Evolutionary conservation across 2,113 vertebrate genomes (phyloP).

Genomic region (Mustelus asterias): DNA sequence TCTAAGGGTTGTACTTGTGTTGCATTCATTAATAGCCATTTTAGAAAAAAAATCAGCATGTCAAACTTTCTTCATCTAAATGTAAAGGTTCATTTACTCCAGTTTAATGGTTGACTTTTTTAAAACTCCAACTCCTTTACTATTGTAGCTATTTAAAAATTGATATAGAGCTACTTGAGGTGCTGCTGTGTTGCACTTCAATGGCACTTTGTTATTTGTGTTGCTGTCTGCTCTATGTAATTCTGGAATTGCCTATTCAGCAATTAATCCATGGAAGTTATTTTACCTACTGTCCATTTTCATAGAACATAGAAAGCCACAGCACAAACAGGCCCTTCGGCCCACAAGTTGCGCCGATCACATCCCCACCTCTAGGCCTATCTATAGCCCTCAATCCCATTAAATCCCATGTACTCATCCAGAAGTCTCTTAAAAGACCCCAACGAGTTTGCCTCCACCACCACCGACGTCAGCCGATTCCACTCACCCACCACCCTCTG

Average conservation of each 20-base stretch:
- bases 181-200: background rate
- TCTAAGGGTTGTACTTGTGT: background rate
- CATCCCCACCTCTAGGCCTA: too few relatives aligned
- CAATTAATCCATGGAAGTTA: background rate
- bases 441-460: too few relatives aligned
- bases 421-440: too few relatives aligned
- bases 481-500: too few relatives aligned
- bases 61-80: background rate
- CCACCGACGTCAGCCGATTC: too few relatives aligned
- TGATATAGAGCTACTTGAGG: background rate
- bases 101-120: background rate
- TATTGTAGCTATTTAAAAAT: background rate
- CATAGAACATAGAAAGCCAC: too few relatives aligned
- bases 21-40: background rate
- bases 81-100: background rate
- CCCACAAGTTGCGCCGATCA: too few relatives aligned
- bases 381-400: too few relatives aligned
- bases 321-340: too few relatives aligned
- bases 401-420: too few relatives aligned
- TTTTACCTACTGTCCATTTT: background rate
- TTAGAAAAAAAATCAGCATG: background rate
- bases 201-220: background rate
- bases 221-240: background rate
- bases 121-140: background rate
- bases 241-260: background rate